phyloP scores from a whole-genome alignment of 2,113 vertebrate species.

The Sialia sialis region DNA sequence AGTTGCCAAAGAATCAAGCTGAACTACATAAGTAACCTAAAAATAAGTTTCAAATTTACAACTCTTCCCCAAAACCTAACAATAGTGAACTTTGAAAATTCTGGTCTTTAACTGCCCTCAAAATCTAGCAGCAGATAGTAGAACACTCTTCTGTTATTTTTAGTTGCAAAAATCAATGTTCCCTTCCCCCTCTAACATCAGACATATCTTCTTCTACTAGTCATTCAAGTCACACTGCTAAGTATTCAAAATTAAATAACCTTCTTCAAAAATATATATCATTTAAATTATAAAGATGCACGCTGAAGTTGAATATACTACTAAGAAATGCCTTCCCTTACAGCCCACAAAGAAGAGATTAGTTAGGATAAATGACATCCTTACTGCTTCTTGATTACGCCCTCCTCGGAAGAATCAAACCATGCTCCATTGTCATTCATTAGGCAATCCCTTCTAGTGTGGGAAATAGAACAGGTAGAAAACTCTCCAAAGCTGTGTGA shows the following conservation, averaged over 20 bases:
- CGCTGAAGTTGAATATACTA: slow-evolving; percentile 36
- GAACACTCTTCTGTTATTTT: neutral
- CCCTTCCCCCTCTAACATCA: neutral
- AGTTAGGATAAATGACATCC: slow-evolving; percentile 35
- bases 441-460: neutral
- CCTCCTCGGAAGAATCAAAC: slow-evolving; percentile 21
- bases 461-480: too few relatives aligned
- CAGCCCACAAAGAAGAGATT: slow-evolving; percentile 7
- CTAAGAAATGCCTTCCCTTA: slow-evolving; percentile 19
- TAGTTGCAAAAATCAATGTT: neutral
- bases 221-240: neutral
- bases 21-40: neutral
- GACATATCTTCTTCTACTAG: neutral
- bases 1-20: neutral
- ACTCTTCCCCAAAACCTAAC: neutral
- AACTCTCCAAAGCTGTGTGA: too few relatives aligned
- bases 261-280: slow-evolving; percentile 11
- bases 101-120: neutral
- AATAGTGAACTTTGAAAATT: neutral
- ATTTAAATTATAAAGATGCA: slow-evolving; percentile 15
- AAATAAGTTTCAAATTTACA: neutral
- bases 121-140: neutral
- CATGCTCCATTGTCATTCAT: slow-evolving; percentile 2
- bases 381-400: slow-evolving; percentile 21
- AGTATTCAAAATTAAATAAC: neutral